Percentiles rank a stretch among this genome's conserved stretches.
Evolutionary conservation across 2,888 invertebrate genomes (phyloP).

Genomic region (Eupithecia abbreviata): DNA sequence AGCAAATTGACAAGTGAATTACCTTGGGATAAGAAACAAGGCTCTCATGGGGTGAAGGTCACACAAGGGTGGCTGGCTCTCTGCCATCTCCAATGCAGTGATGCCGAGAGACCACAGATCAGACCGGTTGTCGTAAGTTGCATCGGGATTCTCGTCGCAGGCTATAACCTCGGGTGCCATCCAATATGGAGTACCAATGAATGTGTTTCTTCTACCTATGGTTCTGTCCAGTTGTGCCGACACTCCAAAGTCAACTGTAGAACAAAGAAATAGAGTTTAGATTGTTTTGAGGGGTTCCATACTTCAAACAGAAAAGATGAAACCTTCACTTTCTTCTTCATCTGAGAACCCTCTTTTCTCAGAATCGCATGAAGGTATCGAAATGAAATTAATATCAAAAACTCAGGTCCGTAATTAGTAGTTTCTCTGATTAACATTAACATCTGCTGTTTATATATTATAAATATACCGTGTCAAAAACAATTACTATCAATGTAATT

Average conservation of each 20-base stretch:
- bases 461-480: not conserved
- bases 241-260: constrained; percentile 98
- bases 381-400: too few relatives aligned
- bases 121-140: constrained; percentile 99
- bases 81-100: constrained; percentile 99
- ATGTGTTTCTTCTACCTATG: constrained; percentile 99
- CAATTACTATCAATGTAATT: not conserved
- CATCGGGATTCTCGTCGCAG: constrained; percentile 99
- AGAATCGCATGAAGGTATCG: too few relatives aligned
- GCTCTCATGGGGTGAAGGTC: constrained; percentile 99
- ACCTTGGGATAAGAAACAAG: constrained; percentile 96
- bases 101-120: constrained; percentile 97
- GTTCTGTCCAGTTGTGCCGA: constrained; percentile 99
- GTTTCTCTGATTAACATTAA: not conserved
- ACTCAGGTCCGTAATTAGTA: not conserved
- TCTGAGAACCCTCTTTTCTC: too few relatives aligned
- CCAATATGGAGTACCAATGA: constrained; percentile 99
- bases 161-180: constrained; percentile 99
- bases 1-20: constrained; percentile 2
- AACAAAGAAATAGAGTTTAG: constrained; percentile 4
- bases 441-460: too few relatives aligned
- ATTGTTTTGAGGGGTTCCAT: too few relatives aligned
- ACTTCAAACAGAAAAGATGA: too few relatives aligned
- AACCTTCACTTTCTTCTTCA: too few relatives aligned
- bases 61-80: constrained; percentile 99